phyloP scores from a whole-genome alignment of 92 coral and sea anemone species.

The Porites lobata region DNA sequence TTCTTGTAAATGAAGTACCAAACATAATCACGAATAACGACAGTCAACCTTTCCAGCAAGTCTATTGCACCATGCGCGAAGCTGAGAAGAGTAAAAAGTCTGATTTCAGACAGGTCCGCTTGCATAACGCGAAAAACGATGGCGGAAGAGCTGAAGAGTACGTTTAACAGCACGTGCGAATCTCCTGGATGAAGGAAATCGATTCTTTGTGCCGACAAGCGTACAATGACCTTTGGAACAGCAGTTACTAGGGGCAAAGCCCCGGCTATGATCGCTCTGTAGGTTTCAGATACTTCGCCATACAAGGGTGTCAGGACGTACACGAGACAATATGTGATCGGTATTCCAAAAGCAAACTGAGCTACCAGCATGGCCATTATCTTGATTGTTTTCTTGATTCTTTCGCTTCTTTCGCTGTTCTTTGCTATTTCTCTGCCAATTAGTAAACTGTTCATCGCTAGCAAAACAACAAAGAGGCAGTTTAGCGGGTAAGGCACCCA shows the following conservation, averaged over 20 bases:
- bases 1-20: too few species aligned
- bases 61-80: too few species aligned
- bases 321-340: background rate
- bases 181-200: slow-evolving; percentile 62
- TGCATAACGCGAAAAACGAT: slow-evolving; percentile 74
- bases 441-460: background rate
- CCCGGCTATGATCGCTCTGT: slow-evolving; percentile 12
- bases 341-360: slow-evolving; percentile 28
- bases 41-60: too few species aligned
- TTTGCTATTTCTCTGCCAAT: too few species aligned
- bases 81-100: too few species aligned
- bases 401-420: too few species aligned
- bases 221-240: slow-evolving; percentile 55
- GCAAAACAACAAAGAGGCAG: slow-evolving; percentile 34
- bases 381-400: background rate
- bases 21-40: too few species aligned
- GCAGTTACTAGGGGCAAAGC: slow-evolving; percentile 35
- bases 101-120: slow-evolving; percentile 55
- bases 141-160: slow-evolving; percentile 41
- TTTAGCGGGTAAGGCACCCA: slow-evolving; percentile 64
- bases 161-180: slow-evolving; percentile 40
- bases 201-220: slow-evolving; percentile 55
- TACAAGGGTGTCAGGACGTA: background rate
- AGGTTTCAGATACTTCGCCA: background rate
- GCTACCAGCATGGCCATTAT: slow-evolving; percentile 29